phyloP scores from a whole-genome alignment of 2,888 invertebrate species.

The Melolontha melolontha region DNA sequence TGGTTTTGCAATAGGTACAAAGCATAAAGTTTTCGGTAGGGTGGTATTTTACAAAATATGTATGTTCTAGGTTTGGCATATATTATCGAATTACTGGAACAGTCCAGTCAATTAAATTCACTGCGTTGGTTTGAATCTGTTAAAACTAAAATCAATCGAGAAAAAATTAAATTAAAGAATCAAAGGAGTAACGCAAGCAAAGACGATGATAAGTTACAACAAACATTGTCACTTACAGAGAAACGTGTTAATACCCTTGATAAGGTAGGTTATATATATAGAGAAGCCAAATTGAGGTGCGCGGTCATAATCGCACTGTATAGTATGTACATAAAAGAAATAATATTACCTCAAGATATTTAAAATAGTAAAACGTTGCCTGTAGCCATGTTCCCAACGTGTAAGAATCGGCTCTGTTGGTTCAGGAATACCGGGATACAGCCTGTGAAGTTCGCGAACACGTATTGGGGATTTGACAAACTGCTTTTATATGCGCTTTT shows the following conservation, averaged over 20 bases:
- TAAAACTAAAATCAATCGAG: conserved; percentile 76
- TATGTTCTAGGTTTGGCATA: conserved; percentile 84
- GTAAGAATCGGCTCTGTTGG: no score
- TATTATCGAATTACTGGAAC: conserved; percentile 89
- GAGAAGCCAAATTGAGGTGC: no score
- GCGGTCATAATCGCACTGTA: no score
- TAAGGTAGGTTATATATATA: conserved; percentile 64
- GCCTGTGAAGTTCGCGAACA: no score
- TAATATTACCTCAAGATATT: no score
- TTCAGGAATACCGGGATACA: no score
- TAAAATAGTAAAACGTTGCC: no score
- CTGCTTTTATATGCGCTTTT: no score
- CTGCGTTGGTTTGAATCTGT: conserved; percentile 96
- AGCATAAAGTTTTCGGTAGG: conserved; percentile 6
- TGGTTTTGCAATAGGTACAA: conserved; percentile 94
- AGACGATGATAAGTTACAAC: conserved; percentile 90
- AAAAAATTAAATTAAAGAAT: conserved; percentile 70
- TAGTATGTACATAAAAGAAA: no score
- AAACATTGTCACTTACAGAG: conserved; percentile 90
- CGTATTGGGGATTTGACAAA: no score
- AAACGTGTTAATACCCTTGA: conserved; percentile 83
- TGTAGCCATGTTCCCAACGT: no score
- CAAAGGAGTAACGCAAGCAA: conserved; percentile 68
- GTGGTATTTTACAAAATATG: neutral
- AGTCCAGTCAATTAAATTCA: conserved; percentile 86